These are phyloP conservation scores for Ischnus inquisitorius DNA, from an alignment of 2,888 invertebrate species.

Conservation along the genomic window DNA sequence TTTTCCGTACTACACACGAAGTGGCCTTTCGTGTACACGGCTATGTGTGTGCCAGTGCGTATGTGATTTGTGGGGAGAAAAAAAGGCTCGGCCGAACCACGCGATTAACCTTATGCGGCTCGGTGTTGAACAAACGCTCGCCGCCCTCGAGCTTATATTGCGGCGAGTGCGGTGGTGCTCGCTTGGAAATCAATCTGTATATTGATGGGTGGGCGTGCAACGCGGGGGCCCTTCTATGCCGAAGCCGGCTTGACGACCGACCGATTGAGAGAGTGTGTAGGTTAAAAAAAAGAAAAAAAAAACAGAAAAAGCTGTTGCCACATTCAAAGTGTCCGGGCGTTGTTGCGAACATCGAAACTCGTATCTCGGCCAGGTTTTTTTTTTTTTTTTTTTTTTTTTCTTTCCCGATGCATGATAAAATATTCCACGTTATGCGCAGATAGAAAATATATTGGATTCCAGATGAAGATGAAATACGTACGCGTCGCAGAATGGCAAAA, in stretches of 20 bases:
- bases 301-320: slow-evolving; percentile 14
- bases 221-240: background rate
- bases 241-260: slow-evolving; percentile 4
- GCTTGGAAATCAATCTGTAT: slow-evolving; percentile 60
- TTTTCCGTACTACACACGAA: background rate
- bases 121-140: slow-evolving; percentile 54
- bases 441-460: too few species aligned
- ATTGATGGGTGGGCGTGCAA: slow-evolving; percentile 50
- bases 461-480: too few species aligned
- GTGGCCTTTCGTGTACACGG: background rate
- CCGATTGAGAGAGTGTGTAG: slow-evolving; percentile 9
- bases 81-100: slow-evolving; percentile 42
- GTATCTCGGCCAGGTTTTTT: slow-evolving; percentile 17
- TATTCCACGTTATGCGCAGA: too few species aligned
- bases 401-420: background rate
- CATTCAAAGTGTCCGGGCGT: slow-evolving; percentile 34
- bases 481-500: too few species aligned
- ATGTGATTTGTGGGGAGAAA: slow-evolving; percentile 40
- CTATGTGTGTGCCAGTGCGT: slow-evolving; percentile 1
- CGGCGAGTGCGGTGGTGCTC: slow-evolving; percentile 33
- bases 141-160: slow-evolving; percentile 42
- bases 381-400: slow-evolving; percentile 15
- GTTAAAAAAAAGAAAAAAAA: slow-evolving; percentile 17
- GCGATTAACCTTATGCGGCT: slow-evolving; percentile 54
- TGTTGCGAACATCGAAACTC: slow-evolving; percentile 48